phyloP scores from a whole-genome alignment of 1,140 invertebrate species.

The Orius insidiosus region DNA sequence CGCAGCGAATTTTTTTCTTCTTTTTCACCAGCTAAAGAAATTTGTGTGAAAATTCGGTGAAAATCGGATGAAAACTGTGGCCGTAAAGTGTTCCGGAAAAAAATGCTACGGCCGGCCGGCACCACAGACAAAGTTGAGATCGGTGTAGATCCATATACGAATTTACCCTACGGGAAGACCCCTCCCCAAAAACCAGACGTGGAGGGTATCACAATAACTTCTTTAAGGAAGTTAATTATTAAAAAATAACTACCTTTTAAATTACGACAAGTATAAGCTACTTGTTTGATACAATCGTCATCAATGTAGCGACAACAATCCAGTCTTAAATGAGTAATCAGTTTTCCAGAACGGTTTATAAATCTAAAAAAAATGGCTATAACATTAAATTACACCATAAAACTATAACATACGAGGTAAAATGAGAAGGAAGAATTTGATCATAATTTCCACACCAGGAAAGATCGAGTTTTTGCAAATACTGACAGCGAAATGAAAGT shows the following conservation, averaged over 20 bases:
- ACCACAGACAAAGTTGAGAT: too few relatives aligned
- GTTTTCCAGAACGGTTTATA: constrained; percentile 40
- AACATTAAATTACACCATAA: constrained; percentile 11
- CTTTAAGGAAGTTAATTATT: too few relatives aligned
- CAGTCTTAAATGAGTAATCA: constrained; percentile 49
- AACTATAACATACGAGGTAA: constrained; percentile 34
- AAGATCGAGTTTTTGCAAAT: constrained; percentile 58
- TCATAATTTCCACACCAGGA: constrained; percentile 74
- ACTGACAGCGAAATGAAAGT: constrained; percentile 38
- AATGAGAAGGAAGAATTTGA: constrained; percentile 34
- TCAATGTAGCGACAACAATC: constrained; percentile 61
- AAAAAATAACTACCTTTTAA: constrained; percentile 59
- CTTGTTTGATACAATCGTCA: constrained; percentile 36
- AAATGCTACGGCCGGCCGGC: too few relatives aligned
- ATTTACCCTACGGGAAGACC: too few relatives aligned
- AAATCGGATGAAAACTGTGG: too few relatives aligned
- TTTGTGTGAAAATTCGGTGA: too few relatives aligned
- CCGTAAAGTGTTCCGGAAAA: too few relatives aligned
- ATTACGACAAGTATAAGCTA: constrained; percentile 42
- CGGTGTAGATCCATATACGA: too few relatives aligned
- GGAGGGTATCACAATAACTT: too few relatives aligned
- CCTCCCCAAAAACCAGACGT: too few relatives aligned
- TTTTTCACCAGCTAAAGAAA: too few relatives aligned
- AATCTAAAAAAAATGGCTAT: constrained; percentile 44
- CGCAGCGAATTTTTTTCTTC: too few relatives aligned